Conservation (phyloP, 2,888 invertebrate genomes). For the Fissipunctia ypsillon region DNA sequence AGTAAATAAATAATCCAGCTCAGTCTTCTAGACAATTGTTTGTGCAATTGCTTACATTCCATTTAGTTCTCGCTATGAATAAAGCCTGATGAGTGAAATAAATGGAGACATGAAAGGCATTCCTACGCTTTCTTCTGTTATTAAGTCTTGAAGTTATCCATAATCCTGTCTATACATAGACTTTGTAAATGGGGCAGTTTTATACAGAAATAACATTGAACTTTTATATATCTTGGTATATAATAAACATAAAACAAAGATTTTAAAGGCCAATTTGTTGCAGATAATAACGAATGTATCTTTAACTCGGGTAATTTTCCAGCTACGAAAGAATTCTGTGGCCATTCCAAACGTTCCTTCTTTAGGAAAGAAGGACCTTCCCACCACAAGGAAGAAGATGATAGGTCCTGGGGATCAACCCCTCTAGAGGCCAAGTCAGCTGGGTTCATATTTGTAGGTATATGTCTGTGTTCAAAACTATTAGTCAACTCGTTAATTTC, state of each 20-base stretch:
- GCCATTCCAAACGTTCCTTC: too few relatives aligned
- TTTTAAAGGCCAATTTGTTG: too few relatives aligned
- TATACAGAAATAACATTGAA: background rate
- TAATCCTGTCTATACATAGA: background rate
- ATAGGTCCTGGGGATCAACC: too few relatives aligned
- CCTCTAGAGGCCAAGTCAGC: too few relatives aligned
- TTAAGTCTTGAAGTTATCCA: conserved; percentile 8
- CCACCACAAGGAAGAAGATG: too few relatives aligned
- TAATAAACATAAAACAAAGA: background rate
- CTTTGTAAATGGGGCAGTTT: background rate
- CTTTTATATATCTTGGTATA: background rate
- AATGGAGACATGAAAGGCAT: conserved; percentile 32
- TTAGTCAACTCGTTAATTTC: too few relatives aligned
- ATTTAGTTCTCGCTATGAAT: conserved; percentile 45
- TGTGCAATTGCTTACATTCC: conserved; percentile 41
- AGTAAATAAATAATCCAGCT: conserved; percentile 20
- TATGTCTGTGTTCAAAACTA: too few relatives aligned
- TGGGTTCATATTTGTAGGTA: too few relatives aligned
- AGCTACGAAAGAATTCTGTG: too few relatives aligned
- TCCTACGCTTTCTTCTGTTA: conserved; percentile 26
- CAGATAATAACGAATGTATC: too few relatives aligned
- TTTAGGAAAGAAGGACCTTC: too few relatives aligned
- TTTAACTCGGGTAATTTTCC: too few relatives aligned
- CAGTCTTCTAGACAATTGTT: conserved; percentile 33
- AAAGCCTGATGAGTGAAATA: conserved; percentile 27